These are phyloP conservation scores for Ageneiosus marmoratus DNA, from an alignment of 2,113 vertebrate species.

Conservation along the genomic window DNA sequence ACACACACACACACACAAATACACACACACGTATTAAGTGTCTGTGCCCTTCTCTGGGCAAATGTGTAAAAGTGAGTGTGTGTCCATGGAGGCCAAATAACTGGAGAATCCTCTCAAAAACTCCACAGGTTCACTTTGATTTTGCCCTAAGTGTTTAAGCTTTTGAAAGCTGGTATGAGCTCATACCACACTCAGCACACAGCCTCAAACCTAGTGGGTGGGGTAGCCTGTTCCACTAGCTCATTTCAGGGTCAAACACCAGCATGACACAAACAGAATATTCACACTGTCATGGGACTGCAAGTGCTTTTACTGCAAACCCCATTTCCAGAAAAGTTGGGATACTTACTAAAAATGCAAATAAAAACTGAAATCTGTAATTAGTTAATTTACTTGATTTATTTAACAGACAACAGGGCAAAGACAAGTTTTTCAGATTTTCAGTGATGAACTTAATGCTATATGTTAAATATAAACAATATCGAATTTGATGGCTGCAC, in stretches of 20 bases:
- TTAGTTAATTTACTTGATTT: no score
- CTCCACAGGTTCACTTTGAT: conserved; percentile 32
- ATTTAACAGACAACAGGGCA: no score
- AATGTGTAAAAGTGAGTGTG: not conserved
- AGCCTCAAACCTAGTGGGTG: conserved; percentile 18
- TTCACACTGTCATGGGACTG: not conserved
- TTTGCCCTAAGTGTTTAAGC: conserved; percentile 20
- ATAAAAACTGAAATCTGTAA: no score
- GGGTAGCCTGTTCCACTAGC: conserved; percentile 29
- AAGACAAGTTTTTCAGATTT: no score
- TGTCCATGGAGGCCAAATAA: conserved; percentile 16
- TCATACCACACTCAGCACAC: conserved; percentile 39
- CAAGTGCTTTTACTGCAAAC: not conserved
- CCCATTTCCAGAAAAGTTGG: no score
- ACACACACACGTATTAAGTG: not conserved
- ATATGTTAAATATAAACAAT: no score
- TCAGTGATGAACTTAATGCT: no score
- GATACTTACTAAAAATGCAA: no score
- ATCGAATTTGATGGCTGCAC: no score
- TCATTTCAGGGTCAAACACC: conserved; percentile 19
- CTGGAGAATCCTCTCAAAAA: conserved; percentile 28
- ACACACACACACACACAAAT: conserved; percentile 21
- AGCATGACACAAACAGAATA: not conserved
- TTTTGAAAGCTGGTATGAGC: conserved; percentile 32
- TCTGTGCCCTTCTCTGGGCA: not conserved